Conservation (phyloP, 2,888 invertebrate genomes). For the Phengaris arion region DNA sequence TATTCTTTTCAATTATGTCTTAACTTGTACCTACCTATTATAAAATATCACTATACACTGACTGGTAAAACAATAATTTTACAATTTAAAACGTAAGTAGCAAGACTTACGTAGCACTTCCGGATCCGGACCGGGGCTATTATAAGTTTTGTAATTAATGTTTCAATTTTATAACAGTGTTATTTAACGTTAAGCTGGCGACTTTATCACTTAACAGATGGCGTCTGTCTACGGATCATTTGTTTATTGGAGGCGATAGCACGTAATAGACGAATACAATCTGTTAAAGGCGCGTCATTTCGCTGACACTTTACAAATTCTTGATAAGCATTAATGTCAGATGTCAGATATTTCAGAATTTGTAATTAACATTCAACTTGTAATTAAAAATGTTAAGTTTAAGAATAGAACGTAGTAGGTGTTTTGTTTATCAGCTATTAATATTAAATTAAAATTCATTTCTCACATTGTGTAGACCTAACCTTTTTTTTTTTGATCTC, state of each 20-base stretch:
- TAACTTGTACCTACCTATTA: background rate
- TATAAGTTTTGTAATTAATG: slow-evolving; percentile 25
- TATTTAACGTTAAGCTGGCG: slow-evolving; percentile 4
- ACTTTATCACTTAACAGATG: slow-evolving; percentile 25
- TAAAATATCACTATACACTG: background rate
- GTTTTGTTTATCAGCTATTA: background rate
- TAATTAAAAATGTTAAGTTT: background rate
- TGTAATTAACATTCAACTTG: background rate
- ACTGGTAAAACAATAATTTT: background rate
- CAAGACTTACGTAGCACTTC: background rate
- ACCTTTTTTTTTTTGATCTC: too few relatives aligned
- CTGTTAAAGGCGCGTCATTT: slow-evolving; percentile 17
- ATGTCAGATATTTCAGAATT: background rate
- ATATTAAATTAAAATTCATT: too few relatives aligned
- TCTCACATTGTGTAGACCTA: too few relatives aligned
- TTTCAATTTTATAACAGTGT: slow-evolving; percentile 13
- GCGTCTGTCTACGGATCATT: slow-evolving; percentile 8
- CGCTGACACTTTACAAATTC: slow-evolving; percentile 16
- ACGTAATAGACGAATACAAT: slow-evolving; percentile 22
- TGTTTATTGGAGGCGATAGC: slow-evolving; percentile 24
- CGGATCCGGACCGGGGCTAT: background rate
- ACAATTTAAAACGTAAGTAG: background rate
- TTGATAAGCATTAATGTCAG: slow-evolving; percentile 1
- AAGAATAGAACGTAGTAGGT: background rate
- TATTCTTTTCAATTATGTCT: background rate